phyloP scores from a whole-genome alignment of 1,140 invertebrate species.

The Cecropterus lyciades region DNA sequence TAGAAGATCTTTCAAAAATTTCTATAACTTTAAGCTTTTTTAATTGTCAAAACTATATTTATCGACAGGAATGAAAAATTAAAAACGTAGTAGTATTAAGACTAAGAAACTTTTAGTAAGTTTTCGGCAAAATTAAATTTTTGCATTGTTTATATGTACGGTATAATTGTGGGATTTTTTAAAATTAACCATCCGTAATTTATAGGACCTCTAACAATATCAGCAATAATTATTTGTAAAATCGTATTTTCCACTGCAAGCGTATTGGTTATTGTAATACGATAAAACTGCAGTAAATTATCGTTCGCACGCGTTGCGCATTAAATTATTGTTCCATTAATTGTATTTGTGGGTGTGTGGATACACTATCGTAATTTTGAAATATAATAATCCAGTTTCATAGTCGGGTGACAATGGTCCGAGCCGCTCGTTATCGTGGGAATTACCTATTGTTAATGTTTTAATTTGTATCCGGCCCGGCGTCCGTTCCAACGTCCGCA shows the following conservation, averaged over 20 bases:
- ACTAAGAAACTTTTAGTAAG: neutral
- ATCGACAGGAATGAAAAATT: too few relatives aligned
- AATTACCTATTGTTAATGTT: constrained; percentile 82
- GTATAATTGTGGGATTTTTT: neutral
- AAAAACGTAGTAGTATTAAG: too few relatives aligned
- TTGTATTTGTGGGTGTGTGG: constrained; percentile 46
- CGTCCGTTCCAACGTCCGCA: constrained; percentile 38
- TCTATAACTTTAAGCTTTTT: too few relatives aligned
- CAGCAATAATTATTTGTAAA: neutral
- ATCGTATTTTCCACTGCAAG: constrained; percentile 5
- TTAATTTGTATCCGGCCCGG: constrained; percentile 72
- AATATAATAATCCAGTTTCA: constrained; percentile 77
- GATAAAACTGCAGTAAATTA: constrained; percentile 40
- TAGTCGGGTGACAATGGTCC: constrained; percentile 67
- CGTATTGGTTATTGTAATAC: constrained; percentile 26
- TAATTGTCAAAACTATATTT: too few relatives aligned
- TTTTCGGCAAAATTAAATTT: neutral
- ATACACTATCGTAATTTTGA: constrained; percentile 54
- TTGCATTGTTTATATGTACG: neutral
- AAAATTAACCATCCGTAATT: neutral
- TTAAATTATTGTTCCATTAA: constrained; percentile 52
- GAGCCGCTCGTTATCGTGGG: constrained; percentile 70
- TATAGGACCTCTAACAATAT: neutral
- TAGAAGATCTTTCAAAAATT: too few relatives aligned
- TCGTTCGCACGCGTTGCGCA: constrained; percentile 26